Conservation (phyloP, 1,140 invertebrate species). For the Brachionus angularis region DNA sequence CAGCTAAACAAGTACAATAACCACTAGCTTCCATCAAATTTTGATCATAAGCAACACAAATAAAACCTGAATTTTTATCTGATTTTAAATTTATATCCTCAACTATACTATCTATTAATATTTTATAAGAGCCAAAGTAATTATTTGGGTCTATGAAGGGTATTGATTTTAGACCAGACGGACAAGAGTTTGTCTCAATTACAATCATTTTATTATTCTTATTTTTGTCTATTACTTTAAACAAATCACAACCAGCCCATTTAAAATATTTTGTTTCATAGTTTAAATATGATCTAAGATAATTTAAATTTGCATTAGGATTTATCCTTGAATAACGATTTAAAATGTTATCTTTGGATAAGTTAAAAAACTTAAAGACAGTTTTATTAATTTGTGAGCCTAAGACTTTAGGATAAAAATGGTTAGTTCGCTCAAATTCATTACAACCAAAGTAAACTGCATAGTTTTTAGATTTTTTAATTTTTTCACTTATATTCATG, state of each 20-base stretch:
- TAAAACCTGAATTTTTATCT: background rate
- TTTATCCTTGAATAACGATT: conserved; percentile 5
- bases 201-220: conserved; percentile 8
- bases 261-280: conserved; percentile 9
- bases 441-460: background rate
- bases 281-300: background rate
- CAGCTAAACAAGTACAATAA: conserved; percentile 6
- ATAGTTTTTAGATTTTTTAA: conserved; percentile 1
- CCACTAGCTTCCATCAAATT: conserved; percentile 15
- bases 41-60: conserved; percentile 24
- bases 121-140: background rate
- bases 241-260: conserved; percentile 22
- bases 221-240: conserved; percentile 6
- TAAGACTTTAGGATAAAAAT: conserved; percentile 18
- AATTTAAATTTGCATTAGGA: background rate
- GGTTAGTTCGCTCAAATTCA: conserved; percentile 1
- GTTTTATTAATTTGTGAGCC: background rate
- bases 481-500: conserved; percentile 22
- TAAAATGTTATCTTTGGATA: conserved; percentile 11
- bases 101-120: conserved; percentile 1
- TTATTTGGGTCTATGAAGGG: background rate
- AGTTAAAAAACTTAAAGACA: background rate
- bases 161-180: conserved; percentile 9
- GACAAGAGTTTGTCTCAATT: conserved; percentile 20
- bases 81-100: background rate